Evolutionary conservation across 2,888 invertebrate genomes (phyloP).

Genomic region (Ceratothoa steindachneri): DNA sequence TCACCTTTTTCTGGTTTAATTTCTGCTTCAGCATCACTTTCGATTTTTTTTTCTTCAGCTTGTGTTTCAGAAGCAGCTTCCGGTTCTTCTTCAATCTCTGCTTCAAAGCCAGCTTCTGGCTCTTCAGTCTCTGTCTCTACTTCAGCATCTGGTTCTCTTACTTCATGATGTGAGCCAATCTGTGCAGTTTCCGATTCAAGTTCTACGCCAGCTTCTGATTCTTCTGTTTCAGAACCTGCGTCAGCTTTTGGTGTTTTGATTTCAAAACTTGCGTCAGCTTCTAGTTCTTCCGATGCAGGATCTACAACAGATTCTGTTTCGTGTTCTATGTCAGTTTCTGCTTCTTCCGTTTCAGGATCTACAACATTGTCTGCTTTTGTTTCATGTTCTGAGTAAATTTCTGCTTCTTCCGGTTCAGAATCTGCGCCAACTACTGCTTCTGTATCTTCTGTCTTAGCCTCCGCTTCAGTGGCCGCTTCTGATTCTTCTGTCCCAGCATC

Average conservation of each 20-base stretch:
- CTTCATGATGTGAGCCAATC: too few species aligned
- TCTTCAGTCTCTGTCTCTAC: neutral
- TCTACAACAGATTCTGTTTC: neutral
- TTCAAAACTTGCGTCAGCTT: neutral
- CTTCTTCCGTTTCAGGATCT: neutral
- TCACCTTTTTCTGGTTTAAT: neutral
- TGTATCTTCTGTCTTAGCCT: neutral
- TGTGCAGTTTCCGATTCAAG: neutral
- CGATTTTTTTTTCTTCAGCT: neutral
- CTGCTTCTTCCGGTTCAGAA: neutral
- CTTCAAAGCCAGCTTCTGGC: constrained; percentile 11
- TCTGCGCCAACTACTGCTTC: neutral
- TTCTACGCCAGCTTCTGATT: neutral
- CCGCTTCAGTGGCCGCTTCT: neutral
- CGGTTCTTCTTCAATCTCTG: neutral
- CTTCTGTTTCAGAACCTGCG: neutral
- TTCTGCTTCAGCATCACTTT: neutral
- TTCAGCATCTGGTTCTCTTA: neutral
- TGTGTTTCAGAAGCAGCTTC: neutral
- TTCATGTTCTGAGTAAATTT: neutral
- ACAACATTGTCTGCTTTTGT: neutral
- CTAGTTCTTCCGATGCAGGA: neutral
- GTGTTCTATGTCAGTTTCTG: neutral
- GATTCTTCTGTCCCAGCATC: neutral
- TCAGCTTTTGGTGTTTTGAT: neutral